These are phyloP conservation scores for Chrysaora quinquecirrha DNA, from an alignment of 30 jellyfish, hydroid and myxozoan species.

Conservation along the genomic window DNA sequence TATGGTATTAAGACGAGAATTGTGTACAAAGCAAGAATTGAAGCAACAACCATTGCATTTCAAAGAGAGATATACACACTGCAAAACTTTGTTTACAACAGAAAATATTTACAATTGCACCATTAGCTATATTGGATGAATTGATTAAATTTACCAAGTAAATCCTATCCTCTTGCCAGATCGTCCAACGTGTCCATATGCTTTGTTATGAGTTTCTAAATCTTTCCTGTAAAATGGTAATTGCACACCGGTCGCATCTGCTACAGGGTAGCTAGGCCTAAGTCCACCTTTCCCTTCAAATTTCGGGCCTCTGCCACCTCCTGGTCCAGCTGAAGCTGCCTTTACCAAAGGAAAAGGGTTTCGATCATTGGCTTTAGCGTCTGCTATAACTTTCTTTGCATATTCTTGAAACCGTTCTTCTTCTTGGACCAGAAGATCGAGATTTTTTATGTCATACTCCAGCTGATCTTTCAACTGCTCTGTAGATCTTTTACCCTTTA, in stretches of 20 bases:
- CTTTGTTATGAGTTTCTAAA: constrained; percentile 50
- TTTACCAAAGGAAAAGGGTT: constrained; percentile 83
- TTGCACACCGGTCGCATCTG: constrained; percentile 97
- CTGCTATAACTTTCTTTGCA: constrained; percentile 82
- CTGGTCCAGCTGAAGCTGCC: constrained; percentile 96
- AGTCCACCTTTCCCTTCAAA: constrained; percentile 94
- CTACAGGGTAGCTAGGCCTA: constrained; percentile 94
- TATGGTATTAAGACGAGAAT: no score
- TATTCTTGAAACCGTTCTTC: constrained; percentile 90
- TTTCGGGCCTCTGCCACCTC: constrained; percentile 99
- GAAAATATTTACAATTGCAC: no score
- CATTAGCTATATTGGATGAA: no score
- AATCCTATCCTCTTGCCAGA: constrained; percentile 94
- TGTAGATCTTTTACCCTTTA: constrained; percentile 21
- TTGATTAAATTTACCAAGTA: constrained; percentile 89
- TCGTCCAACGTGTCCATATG: constrained; percentile 95
- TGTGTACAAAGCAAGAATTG: no score
- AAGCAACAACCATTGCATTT: no score
- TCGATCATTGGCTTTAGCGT: constrained; percentile 75
- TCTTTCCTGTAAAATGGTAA: constrained; percentile 92
- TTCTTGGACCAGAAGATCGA: constrained; percentile 71
- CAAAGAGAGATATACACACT: no score
- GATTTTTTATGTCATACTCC: constrained; percentile 72
- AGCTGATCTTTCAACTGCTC: constrained; percentile 57
- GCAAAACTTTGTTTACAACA: no score